Evolutionary conservation across 1,140 invertebrate species (phyloP), one percentile per base, ranked within the genome.

Genomic region (Nasonia giraulti): DNA sequence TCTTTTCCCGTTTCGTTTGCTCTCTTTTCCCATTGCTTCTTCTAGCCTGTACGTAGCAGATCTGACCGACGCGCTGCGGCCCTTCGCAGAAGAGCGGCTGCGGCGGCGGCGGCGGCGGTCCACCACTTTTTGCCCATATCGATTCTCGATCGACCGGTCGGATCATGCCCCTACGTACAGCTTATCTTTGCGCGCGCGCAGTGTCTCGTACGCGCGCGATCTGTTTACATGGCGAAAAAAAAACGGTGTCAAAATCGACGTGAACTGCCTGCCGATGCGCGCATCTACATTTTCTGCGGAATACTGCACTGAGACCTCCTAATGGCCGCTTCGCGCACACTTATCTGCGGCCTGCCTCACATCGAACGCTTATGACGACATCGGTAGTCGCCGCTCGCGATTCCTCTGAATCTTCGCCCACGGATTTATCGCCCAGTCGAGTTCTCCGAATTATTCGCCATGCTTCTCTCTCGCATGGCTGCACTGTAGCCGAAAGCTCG

Each of bases 131-230:
- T 90, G 86, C 76, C 50, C 69, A 74, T 37, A 37, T 86, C 86
- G 86, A 89, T 88, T 88, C 87, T 86, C 87, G 88, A 88, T 88
- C 89, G 88, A 90, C 88, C 86, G 88, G 89, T 90, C 87, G 87
- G 84, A 82, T 83, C 86, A 77, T 75, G 78, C 85, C 83, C 83
- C 47, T 37, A 27, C 27, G 27, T 44, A 62, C 23, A 27, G 55
- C 23, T 83, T 78, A 78, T 78, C 62, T 66, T 83, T 44, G 69
- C 69, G 27, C 27, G 27, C 27, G 27, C 1, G 76, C 55, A 74
- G 20, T 6, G 33, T 44, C 40, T 44, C 40, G 5, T 0, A 27
- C 33, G 33, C 5, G 33, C 3, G 37, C n/a, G 47, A 73, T 33
- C 23, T 79, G 47, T 66, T 84, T 80, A 76, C 50, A 81, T 84